phyloP scores from a whole-genome alignment of 1,140 invertebrate genomes.

The Caligus rogercresseyi region DNA sequence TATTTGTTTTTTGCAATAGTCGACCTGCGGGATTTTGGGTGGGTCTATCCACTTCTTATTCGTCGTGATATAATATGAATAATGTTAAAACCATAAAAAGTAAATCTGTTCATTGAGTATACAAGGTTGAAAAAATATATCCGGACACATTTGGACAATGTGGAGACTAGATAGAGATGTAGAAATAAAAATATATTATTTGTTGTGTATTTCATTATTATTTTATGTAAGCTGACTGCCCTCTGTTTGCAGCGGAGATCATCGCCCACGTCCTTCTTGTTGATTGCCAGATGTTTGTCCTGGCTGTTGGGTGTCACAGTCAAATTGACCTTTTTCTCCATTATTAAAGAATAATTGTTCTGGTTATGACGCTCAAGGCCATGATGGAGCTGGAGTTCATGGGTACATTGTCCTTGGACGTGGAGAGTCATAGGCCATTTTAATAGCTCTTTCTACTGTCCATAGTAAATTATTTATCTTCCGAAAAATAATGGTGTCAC shows the following conservation, averaged over 20 bases:
- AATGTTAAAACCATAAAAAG: too few species aligned
- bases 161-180: neutral
- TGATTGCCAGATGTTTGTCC: neutral
- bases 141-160: neutral
- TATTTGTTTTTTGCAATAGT: too few species aligned
- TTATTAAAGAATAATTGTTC: neutral
- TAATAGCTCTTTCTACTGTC: neutral
- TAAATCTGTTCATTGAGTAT: too few species aligned
- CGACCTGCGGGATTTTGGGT: too few species aligned
- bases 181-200: neutral
- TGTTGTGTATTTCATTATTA: neutral
- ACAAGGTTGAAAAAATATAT: neutral
- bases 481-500: neutral
- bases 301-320: neutral
- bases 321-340: neutral
- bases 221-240: neutral
- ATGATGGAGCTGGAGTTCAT: neutral
- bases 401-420: neutral
- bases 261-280: neutral
- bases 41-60: too few species aligned
- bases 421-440: neutral
- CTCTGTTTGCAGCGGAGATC: neutral
- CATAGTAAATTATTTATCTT: neutral
- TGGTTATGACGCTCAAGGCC: neutral
- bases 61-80: too few species aligned